phyloP scores from a whole-genome alignment of 2,797 vertebrate species.

The Miichthys miiuy region DNA sequence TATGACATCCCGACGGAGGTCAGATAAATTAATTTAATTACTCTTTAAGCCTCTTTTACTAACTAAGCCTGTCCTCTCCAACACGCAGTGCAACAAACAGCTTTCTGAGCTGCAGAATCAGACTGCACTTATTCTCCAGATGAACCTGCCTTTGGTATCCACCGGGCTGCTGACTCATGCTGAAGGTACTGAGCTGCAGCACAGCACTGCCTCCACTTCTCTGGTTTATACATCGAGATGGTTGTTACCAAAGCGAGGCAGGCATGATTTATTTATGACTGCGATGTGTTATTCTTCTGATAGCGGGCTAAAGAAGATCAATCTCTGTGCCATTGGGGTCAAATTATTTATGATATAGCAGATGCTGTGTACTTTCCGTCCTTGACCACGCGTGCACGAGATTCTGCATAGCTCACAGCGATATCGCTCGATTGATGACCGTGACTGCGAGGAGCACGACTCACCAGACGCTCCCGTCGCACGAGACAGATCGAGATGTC shows the following conservation, averaged over 20 bases:
- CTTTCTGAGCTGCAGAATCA: not conserved
- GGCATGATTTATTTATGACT: conserved; percentile 10
- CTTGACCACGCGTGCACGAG: conserved; percentile 4
- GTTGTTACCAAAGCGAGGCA: not conserved
- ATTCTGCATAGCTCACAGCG: not conserved
- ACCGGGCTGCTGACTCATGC: conserved; percentile 21
- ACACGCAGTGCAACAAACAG: not conserved
- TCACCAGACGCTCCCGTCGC: not conserved
- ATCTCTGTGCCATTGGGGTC: conserved; percentile 13
- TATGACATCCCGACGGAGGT: too few species aligned
- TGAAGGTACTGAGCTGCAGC: not conserved
- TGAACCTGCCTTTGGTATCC: not conserved
- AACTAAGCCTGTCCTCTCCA: not conserved
- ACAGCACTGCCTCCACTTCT: not conserved
- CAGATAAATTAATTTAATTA: too few species aligned
- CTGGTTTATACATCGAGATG: conserved; percentile 8
- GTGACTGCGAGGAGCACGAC: conserved; percentile 1
- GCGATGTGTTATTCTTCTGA: conserved; percentile 5
- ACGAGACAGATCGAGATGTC: not conserved
- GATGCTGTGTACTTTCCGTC: conserved; percentile 14
- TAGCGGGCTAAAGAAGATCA: not conserved
- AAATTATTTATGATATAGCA: conserved; percentile 37
- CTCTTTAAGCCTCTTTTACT: too few species aligned
- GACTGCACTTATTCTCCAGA: not conserved
- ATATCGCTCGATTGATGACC: not conserved